Conservation (phyloP, 2,113 vertebrate species). For the Panthera uncia region DNA sequence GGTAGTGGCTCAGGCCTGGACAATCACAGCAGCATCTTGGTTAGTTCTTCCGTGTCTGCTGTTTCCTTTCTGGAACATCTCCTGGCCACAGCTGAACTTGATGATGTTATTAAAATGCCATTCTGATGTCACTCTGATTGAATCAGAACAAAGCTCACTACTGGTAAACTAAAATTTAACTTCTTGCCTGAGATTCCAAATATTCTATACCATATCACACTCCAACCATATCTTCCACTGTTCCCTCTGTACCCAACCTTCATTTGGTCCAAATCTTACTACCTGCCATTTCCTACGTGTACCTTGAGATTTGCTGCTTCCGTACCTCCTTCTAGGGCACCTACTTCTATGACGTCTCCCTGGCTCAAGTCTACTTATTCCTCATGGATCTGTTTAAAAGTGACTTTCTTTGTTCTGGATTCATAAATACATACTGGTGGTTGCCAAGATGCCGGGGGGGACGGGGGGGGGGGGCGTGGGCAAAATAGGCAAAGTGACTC, state of each 20-base stretch:
- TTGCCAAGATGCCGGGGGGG: neutral
- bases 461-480: fast-evolving
- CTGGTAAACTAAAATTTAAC: neutral
- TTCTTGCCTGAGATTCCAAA: neutral
- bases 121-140: neutral
- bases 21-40: neutral
- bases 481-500: neutral
- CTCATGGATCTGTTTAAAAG: neutral
- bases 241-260: neutral
- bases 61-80: neutral
- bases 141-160: neutral
- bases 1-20: neutral
- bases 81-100: neutral
- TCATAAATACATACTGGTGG: neutral
- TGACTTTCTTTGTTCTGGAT: neutral
- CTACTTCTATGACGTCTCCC: neutral
- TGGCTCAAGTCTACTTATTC: neutral
- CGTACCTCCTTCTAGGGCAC: neutral
- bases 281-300: neutral
- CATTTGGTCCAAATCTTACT: neutral
- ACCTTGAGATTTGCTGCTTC: neutral
- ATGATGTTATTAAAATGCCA: neutral
- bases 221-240: neutral
- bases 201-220: neutral
- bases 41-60: neutral